phyloP scores from a whole-genome alignment of 1,140 invertebrate genomes.

The Zaprionus davidi region DNA sequence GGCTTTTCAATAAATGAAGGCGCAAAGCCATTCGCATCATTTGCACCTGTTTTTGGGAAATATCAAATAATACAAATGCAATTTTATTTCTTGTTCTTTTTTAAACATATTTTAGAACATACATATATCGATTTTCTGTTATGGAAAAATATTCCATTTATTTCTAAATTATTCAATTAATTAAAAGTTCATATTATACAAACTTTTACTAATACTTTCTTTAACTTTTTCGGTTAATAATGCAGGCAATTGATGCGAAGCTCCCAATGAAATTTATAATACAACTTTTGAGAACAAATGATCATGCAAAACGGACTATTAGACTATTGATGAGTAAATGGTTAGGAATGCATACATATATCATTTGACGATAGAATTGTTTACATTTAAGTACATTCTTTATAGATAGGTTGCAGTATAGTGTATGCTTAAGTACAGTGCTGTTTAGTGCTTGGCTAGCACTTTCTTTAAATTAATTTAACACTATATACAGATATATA shows the following conservation, averaged over 20 bases:
- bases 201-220: too few species aligned
- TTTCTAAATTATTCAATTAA: too few species aligned
- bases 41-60: constrained; percentile 88
- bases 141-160: too few species aligned
- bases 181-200: too few species aligned
- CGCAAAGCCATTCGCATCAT: constrained; percentile 94
- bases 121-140: too few species aligned
- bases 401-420: background rate
- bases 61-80: background rate
- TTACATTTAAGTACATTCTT: background rate
- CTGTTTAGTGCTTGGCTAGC: background rate
- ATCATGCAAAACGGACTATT: background rate
- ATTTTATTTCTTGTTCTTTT: background rate
- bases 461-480: background rate
- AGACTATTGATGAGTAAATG: background rate
- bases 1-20: constrained; percentile 98
- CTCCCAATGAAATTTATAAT: background rate
- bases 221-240: background rate
- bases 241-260: background rate
- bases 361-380: background rate
- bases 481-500: background rate
- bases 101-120: too few species aligned
- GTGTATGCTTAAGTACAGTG: background rate
- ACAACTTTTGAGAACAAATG: background rate
- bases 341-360: background rate